Conservation (phyloP, 2,797 vertebrate genomes). For the Bucorvus abyssinicus region DNA sequence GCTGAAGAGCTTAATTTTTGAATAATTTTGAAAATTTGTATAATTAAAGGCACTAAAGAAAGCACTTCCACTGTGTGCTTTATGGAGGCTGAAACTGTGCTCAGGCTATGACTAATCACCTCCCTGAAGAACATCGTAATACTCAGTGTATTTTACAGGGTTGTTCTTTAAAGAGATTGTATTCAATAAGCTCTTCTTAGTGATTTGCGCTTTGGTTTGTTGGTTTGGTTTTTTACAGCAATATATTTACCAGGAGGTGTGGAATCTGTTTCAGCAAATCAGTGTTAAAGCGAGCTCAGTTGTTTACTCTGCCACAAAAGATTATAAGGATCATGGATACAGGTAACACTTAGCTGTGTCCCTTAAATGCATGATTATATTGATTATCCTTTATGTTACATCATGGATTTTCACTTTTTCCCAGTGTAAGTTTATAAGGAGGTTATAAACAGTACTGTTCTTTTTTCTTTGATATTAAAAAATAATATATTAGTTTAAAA, state of each 20-base stretch:
- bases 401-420: background rate
- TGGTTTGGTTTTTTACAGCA: conserved; percentile 75
- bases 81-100: background rate
- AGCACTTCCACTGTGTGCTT: background rate
- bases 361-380: background rate
- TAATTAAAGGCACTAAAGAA: background rate
- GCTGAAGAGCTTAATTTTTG: background rate
- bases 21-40: background rate
- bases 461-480: background rate
- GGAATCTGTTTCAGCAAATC: conserved; percentile 99
- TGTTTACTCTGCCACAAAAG: conserved; percentile 95
- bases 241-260: conserved; percentile 99
- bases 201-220: background rate
- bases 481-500: background rate
- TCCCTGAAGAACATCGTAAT: background rate
- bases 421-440: background rate
- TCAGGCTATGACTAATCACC: background rate
- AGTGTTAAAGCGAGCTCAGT: conserved; percentile 98
- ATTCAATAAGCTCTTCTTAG: background rate
- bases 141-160: background rate
- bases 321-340: conserved; percentile 96
- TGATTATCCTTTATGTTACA: background rate
- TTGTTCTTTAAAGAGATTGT: background rate
- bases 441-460: background rate
- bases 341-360: conserved; percentile 76